Conservation (phyloP, 2,888 invertebrate genomes). For the Labia minor region DNA sequence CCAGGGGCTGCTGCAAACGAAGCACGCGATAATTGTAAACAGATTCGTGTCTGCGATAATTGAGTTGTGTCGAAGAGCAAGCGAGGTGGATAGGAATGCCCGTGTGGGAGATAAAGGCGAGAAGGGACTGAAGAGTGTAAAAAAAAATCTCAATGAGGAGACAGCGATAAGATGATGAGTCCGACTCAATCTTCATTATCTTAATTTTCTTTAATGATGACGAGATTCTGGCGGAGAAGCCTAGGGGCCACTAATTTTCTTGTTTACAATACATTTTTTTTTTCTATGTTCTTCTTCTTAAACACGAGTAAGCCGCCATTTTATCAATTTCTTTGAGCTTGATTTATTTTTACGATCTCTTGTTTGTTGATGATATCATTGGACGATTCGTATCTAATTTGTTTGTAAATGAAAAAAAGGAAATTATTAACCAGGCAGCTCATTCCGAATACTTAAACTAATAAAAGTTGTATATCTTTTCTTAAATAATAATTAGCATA, state of each 20-base stretch:
- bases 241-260: background rate
- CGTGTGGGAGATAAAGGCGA: background rate
- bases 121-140: background rate
- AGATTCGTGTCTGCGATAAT: constrained; percentile 13
- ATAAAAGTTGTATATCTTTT: too few species aligned
- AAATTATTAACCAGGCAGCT: too few species aligned
- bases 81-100: background rate
- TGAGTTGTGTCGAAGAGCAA: too few species aligned
- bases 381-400: too few species aligned
- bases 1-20: background rate
- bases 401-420: too few species aligned
- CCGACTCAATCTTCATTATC: constrained; percentile 8
- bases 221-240: background rate
- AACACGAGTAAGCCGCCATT: background rate
- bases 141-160: too few species aligned
- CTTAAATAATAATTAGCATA: too few species aligned
- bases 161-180: background rate
- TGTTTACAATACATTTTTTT: background rate
- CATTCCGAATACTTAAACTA: too few species aligned
- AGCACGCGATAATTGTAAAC: constrained; percentile 5
- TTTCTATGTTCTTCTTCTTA: background rate
- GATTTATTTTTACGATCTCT: too few species aligned
- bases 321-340: too few species aligned
- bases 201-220: constrained; percentile 13
- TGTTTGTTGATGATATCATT: too few species aligned